Conservation (phyloP, 2,888 invertebrate genomes). For the Galerucella pusilla region DNA sequence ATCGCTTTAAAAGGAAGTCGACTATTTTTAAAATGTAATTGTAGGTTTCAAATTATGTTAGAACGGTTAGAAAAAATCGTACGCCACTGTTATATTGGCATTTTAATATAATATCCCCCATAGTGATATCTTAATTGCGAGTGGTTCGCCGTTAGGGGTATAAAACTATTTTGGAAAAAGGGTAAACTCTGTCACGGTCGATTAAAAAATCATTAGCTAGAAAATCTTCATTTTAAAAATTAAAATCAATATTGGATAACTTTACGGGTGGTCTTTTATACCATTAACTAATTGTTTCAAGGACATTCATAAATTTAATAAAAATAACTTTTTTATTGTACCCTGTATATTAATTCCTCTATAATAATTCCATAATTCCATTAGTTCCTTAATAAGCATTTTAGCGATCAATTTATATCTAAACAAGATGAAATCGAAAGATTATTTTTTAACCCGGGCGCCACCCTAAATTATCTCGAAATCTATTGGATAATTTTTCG, state of each 20-base stretch:
- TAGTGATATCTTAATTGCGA: conserved; percentile 22
- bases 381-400: conserved; percentile 3
- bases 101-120: conserved; percentile 19
- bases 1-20: conserved; percentile 9
- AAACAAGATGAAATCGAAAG: conserved; percentile 5
- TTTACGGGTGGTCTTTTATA: conserved; percentile 3
- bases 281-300: neutral
- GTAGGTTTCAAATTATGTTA: neutral
- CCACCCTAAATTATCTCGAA: conserved; percentile 26
- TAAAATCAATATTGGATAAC: conserved; percentile 1
- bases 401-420: conserved; percentile 17
- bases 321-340: neutral
- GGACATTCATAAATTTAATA: neutral
- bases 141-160: conserved; percentile 21
- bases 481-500: conserved; percentile 22
- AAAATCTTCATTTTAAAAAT: conserved; percentile 16
- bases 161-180: conserved; percentile 21
- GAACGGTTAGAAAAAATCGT: neutral
- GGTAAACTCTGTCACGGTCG: conserved; percentile 30
- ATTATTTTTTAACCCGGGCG: conserved; percentile 24
- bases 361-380: neutral
- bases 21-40: conserved; percentile 7
- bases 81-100: conserved; percentile 17
- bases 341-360: neutral
- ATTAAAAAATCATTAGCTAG: conserved; percentile 21